A percentile compares a stretch with the other conserved stretches of the same genome.
Evolutionary conservation across 2,797 vertebrate species (phyloP).

Genomic region (Poliocrania exsul): DNA sequence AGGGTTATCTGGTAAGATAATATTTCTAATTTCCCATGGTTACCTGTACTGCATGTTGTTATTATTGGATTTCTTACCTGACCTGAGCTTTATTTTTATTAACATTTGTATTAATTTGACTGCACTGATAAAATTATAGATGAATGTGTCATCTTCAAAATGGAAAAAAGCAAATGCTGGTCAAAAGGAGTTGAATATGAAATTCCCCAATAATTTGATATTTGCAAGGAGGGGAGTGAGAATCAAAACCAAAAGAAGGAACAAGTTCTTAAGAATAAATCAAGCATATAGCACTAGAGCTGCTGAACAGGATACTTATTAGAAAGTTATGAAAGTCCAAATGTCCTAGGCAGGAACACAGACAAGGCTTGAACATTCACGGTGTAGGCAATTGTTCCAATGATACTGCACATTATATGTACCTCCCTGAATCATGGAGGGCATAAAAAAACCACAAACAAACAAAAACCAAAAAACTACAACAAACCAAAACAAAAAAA

Average conservation of each 20-base stretch:
- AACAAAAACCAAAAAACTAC: neutral
- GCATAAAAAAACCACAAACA: neutral
- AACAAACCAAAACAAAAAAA: neutral
- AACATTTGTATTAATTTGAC: neutral
- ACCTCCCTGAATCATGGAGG: neutral
- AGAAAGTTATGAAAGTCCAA: neutral
- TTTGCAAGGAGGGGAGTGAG: fast-evolving
- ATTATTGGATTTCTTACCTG: conserved; percentile 1
- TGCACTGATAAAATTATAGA: neutral
- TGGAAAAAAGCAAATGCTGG: neutral
- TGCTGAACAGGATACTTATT: neutral
- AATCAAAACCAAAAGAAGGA: neutral
- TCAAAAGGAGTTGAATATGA: neutral
- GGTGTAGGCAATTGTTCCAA: fast-evolving
- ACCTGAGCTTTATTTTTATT: neutral
- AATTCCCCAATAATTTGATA: neutral
- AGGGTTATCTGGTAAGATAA: neutral
- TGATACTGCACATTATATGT: neutral
- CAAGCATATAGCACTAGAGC: neutral
- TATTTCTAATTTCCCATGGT: conserved; percentile 14
- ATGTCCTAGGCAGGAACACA: neutral
- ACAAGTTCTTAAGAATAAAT: neutral
- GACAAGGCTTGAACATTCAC: neutral
- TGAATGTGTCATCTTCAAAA: neutral
- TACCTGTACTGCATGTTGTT: neutral